Evolutionary conservation across 2,888 invertebrate genomes (phyloP).

Genomic region (Resseliella maxima): DNA sequence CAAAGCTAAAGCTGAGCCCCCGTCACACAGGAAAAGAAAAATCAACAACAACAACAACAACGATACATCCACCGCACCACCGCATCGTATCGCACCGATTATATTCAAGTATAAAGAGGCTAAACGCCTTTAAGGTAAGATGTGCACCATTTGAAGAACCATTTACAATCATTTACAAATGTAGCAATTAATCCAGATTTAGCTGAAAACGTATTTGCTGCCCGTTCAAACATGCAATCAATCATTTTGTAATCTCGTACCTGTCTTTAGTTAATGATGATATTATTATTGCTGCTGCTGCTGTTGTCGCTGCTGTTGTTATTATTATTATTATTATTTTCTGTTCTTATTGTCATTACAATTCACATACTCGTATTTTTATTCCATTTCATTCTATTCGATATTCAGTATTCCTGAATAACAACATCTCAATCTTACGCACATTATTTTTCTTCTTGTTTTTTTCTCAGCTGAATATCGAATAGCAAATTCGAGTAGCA

Average conservation of each 20-base stretch:
- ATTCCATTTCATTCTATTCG: neutral
- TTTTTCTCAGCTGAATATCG: neutral
- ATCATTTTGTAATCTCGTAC: slow-evolving; percentile 46
- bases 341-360: neutral
- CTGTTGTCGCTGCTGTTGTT: neutral
- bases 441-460: no score
- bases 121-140: slow-evolving; percentile 12
- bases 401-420: no score
- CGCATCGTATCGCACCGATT: neutral
- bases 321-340: neutral
- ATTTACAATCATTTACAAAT: slow-evolving; percentile 52
- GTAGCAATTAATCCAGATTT: slow-evolving; percentile 52
- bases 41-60: neutral
- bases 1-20: neutral
- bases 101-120: neutral
- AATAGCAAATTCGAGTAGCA: neutral
- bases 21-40: neutral
- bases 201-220: slow-evolving; percentile 32
- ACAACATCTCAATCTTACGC: no score
- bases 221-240: slow-evolving; percentile 43
- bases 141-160: neutral
- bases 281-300: slow-evolving; percentile 19
- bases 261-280: slow-evolving; percentile 38
- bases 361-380: neutral
- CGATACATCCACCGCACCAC: neutral